These are phyloP conservation scores for Platycheirus rosarum DNA, from an alignment of 2,888 invertebrate species.

Conservation along the genomic window DNA sequence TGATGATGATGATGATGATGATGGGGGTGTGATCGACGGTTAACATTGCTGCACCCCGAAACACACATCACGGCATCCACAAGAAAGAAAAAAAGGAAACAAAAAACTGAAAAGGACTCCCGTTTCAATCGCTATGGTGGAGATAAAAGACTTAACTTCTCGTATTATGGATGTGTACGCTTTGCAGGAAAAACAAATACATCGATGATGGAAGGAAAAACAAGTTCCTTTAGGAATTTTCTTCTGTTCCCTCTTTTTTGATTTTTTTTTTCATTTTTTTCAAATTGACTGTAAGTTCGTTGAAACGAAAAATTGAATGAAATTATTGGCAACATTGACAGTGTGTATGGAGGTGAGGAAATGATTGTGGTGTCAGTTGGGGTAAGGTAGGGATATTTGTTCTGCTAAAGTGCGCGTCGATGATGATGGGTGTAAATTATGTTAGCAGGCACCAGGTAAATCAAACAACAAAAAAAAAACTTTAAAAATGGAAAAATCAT, in stretches of 20 bases:
- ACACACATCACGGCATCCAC: slow-evolving; percentile 20
- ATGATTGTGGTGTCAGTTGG: slow-evolving; percentile 10
- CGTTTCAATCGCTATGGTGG: slow-evolving; percentile 2
- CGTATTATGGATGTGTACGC: slow-evolving; percentile 29
- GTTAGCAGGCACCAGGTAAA: slow-evolving; percentile 28
- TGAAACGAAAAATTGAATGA: slow-evolving; percentile 73
- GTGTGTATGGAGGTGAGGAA: slow-evolving; percentile 46
- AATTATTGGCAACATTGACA: slow-evolving; percentile 74
- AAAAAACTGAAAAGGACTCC: slow-evolving; percentile 21
- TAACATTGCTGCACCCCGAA: slow-evolving; percentile 27
- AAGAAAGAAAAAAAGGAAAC: too few relatives aligned
- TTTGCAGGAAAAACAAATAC: slow-evolving; percentile 53
- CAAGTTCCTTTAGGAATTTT: slow-evolving; percentile 41
- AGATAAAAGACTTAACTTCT: slow-evolving; percentile 65
- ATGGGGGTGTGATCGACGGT: slow-evolving; percentile 73
- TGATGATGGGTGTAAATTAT: slow-evolving; percentile 57
- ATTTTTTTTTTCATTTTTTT: slow-evolving; percentile 23
- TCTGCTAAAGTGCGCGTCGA: slow-evolving; percentile 28
- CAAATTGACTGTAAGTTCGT: slow-evolving; percentile 71
- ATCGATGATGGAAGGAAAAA: slow-evolving; percentile 62
- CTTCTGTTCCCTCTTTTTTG: neutral
- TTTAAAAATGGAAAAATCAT: slow-evolving; percentile 57
- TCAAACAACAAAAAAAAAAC: slow-evolving; percentile 34
- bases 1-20: slow-evolving; percentile 68
- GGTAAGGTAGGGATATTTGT: slow-evolving; percentile 19